These are phyloP conservation scores for Antheraea assamensis DNA, from an alignment of 2,888 invertebrate species.

Conservation along the genomic window DNA sequence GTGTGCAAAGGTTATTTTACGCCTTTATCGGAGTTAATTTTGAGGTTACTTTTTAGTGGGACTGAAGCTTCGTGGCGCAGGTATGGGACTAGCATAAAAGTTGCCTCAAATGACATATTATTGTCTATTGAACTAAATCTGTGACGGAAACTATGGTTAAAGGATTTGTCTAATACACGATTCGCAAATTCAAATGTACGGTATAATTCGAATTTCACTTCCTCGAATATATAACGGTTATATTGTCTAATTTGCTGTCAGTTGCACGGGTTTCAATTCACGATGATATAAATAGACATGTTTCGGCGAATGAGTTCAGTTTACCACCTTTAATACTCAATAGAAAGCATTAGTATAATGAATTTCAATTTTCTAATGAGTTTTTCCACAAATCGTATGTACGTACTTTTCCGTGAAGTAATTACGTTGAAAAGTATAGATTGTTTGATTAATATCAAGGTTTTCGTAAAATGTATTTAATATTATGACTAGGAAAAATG, in stretches of 20 bases:
- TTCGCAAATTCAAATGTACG: neutral
- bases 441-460: neutral
- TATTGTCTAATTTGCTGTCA: neutral
- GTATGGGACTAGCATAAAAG: neutral
- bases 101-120: neutral
- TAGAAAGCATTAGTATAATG: slow-evolving; percentile 1
- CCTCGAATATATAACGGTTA: neutral
- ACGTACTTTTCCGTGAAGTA: neutral
- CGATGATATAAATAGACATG: neutral
- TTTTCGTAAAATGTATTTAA: too few relatives aligned
- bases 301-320: neutral
- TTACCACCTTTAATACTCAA: neutral
- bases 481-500: too few relatives aligned
- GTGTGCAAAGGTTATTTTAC: too few relatives aligned
- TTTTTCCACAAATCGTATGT: neutral
- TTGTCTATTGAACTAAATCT: neutral
- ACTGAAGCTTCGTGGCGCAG: too few relatives aligned
- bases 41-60: too few relatives aligned
- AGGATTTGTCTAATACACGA: neutral
- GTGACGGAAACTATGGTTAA: neutral
- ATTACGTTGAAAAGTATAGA: neutral
- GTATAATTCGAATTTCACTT: neutral
- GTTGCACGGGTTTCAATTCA: neutral
- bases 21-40: too few relatives aligned
- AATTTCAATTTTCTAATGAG: neutral